These are phyloP conservation scores for Lathronympha strigana DNA, from an alignment of 2,888 invertebrate genomes.

Conservation along the genomic window DNA sequence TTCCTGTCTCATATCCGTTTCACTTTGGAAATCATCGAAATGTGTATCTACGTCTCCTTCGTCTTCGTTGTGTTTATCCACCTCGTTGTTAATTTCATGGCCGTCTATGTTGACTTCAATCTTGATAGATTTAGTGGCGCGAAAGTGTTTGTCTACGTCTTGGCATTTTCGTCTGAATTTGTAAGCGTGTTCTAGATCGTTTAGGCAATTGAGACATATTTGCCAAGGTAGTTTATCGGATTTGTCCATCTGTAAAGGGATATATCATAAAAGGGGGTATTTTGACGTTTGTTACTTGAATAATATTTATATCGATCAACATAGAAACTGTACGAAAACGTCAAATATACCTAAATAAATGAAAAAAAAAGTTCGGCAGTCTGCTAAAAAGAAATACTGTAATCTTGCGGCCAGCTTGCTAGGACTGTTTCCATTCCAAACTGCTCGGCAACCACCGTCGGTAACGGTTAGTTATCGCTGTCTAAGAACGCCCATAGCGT, in stretches of 20 bases:
- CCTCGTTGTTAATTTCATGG: conserved; percentile 43
- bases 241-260: conserved; percentile 66
- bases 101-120: conserved; percentile 56
- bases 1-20: conserved; percentile 46
- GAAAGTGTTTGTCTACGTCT: conserved; percentile 65
- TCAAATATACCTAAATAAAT: too few relatives aligned
- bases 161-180: conserved; percentile 78
- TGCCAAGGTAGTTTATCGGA: conserved; percentile 69
- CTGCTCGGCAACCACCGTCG: too few relatives aligned
- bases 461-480: too few relatives aligned
- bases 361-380: too few relatives aligned
- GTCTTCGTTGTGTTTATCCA: conserved; percentile 45
- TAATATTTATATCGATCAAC: too few relatives aligned
- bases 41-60: conserved; percentile 52
- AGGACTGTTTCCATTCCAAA: too few relatives aligned
- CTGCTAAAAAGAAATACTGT: too few relatives aligned
- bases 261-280: neutral
- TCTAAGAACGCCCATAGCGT: too few relatives aligned
- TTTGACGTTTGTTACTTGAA: too few relatives aligned
- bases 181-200: conserved; percentile 73
- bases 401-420: too few relatives aligned
- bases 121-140: conserved; percentile 58
- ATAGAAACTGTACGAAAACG: too few relatives aligned
- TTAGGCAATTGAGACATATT: conserved; percentile 70
- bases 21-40: conserved; percentile 49